Base-by-base conservation (phyloP, 2,797 vertebrate genomes). In the Enteromius treurensis region DNA sequence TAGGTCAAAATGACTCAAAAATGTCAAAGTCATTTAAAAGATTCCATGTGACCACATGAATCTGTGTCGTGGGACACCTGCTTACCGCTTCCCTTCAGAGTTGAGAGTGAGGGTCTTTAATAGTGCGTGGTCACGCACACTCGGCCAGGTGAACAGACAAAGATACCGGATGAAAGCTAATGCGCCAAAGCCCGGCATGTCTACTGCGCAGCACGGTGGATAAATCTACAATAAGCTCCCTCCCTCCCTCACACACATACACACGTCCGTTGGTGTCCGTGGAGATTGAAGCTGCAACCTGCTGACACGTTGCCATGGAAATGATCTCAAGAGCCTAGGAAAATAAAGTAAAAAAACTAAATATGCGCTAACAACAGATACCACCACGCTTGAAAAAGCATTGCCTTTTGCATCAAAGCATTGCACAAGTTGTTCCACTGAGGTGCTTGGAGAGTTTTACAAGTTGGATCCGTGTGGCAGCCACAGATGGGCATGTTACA, bases 221-320 rank as follows among this genome's bases (percentile, higher is more conserved):
- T 81, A 68, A 49, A 79, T 53, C 62, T 58, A 23, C 70, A 40
- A 15, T 86, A 84, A 85, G 74, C 79, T 65, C 26, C 17, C 10
- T 79, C 17, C 34, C n/a, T 47, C 55, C 10, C 40, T 49, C 79
- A 83, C 64, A 75, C 60, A 83, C 68, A 86, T 32, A 42, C 40
- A 73, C 79, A 80, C 55, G 9, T 74, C 37, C 15, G 3, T 37
- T 53, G 64, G 32, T 19, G 62, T 68, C 78, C 71, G 29, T 29
- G 23, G 73, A 78, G 64, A 75, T 37, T 65, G 74, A 75, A 83
- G 79, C 67, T 55, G 76, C 74, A 79, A 75, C 68, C 69, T 78
- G 73, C 75, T 80, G 85, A 70, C 80, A 47, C n/a, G 73, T 86
- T 86, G 68, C 62, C 65, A 86, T 74, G 75, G 80, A 78, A 80